Conservation (phyloP, 2,888 invertebrate genomes). For the Petrolisthes manimaculis region DNA sequence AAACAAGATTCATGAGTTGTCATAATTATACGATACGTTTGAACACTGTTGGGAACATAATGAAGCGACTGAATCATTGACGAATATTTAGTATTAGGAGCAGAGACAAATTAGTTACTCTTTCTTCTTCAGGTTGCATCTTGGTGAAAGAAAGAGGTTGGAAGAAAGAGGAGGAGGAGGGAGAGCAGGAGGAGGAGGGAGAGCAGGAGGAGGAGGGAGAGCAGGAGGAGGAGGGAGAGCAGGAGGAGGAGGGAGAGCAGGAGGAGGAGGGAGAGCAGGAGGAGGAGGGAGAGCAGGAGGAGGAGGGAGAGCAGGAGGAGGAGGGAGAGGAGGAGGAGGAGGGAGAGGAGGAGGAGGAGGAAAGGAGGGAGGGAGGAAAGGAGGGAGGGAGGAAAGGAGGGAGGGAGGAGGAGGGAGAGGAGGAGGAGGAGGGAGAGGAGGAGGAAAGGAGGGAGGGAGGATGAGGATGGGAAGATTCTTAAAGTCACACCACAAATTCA, state of each 20-base stretch:
- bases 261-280: background rate
- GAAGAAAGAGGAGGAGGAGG: background rate
- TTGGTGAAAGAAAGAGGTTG: background rate
- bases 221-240: background rate
- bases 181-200: background rate
- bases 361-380: background rate
- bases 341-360: background rate
- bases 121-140: too few relatives aligned
- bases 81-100: too few relatives aligned
- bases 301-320: background rate
- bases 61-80: too few relatives aligned
- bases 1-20: too few relatives aligned
- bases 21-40: too few relatives aligned
- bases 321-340: background rate
- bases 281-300: background rate
- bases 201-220: background rate
- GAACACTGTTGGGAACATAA: too few relatives aligned
- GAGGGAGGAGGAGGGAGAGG: background rate
- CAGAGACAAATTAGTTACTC: too few relatives aligned
- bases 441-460: background rate
- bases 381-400: background rate
- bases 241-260: too few relatives aligned
- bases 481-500: slow-evolving; percentile 53
- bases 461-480: slow-evolving; percentile 44
- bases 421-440: background rate